Conservation (phyloP, 2,113 vertebrate genomes). For the Saguinus imperator region DNA sequence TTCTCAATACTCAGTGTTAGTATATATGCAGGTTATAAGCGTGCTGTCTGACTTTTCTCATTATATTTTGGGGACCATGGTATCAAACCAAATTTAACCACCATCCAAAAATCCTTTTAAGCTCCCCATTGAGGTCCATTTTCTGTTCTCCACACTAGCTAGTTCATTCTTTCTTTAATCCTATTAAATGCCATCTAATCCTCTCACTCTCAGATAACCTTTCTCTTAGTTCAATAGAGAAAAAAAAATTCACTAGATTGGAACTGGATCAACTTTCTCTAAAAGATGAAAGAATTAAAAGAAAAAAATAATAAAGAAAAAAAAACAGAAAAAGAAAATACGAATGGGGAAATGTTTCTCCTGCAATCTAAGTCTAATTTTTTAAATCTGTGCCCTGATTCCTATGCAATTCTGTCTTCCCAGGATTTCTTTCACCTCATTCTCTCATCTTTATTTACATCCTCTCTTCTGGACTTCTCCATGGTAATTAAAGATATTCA, state of each 20-base stretch:
- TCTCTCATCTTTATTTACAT: neutral
- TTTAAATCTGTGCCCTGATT: neutral
- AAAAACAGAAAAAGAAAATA: neutral
- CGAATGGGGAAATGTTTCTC: neutral
- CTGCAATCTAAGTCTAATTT: neutral
- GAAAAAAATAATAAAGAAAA: neutral
- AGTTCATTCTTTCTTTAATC: neutral
- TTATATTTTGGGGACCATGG: neutral
- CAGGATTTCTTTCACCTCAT: neutral
- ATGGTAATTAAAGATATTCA: neutral
- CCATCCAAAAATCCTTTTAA: neutral
- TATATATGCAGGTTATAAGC: neutral
- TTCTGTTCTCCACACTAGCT: neutral
- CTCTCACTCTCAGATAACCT: neutral
- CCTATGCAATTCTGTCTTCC: neutral
- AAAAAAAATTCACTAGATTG: neutral
- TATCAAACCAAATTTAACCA: neutral
- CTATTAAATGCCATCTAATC: too few relatives aligned
- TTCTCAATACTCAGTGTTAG: neutral
- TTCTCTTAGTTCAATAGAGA: neutral
- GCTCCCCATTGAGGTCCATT: neutral
- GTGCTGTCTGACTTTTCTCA: neutral
- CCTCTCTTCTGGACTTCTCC: neutral
- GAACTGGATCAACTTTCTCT: neutral
- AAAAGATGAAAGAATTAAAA: neutral